phyloP scores from a whole-genome alignment of 2,888 invertebrate species.

The Priocnemis perturbator region DNA sequence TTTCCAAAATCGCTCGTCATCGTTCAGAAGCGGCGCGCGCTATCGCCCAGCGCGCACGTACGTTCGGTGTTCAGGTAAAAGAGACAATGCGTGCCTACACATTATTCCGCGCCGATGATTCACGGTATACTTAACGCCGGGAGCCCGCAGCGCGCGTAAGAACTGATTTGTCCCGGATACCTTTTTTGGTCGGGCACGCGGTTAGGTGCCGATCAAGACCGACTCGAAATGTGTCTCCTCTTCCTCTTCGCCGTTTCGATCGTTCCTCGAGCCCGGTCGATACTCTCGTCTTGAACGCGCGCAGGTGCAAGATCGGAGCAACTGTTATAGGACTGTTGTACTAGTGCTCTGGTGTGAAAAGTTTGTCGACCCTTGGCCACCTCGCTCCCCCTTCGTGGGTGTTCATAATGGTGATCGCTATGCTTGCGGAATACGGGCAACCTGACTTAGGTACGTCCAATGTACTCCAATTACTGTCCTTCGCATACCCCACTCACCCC shows the following conservation, averaged over 20 bases:
- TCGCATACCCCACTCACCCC: not conserved
- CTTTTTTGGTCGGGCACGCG: slow-evolving; percentile 31
- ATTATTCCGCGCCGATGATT: slow-evolving; percentile 41
- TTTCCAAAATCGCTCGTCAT: not conserved
- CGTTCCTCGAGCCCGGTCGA: not conserved
- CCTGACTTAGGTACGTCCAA: slow-evolving; percentile 64
- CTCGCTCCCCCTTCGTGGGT: slow-evolving; percentile 5
- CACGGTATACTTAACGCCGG: slow-evolving; percentile 26
- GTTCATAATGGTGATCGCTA: slow-evolving; percentile 66
- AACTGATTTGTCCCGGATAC: slow-evolving; percentile 31
- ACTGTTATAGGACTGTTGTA: slow-evolving; percentile 20
- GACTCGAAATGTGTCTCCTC: slow-evolving; percentile 19
- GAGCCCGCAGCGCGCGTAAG: too few species aligned
- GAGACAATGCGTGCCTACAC: slow-evolving; percentile 41
- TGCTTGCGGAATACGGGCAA: slow-evolving; percentile 66
- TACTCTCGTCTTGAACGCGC: too few species aligned
- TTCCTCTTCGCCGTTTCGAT: slow-evolving; percentile 11
- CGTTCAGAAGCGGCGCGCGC: too few species aligned
- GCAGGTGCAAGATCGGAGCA: not conserved
- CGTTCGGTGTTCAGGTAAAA: slow-evolving; percentile 17
- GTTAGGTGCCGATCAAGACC: not conserved
- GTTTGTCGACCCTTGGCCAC: slow-evolving; percentile 36
- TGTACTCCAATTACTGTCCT: slow-evolving; percentile 5
- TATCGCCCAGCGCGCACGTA: not conserved
- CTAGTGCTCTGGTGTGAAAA: slow-evolving; percentile 30